Evolutionary conservation across 2,888 invertebrate genomes (phyloP).

Genomic region (Diloba caeruleocephala): DNA sequence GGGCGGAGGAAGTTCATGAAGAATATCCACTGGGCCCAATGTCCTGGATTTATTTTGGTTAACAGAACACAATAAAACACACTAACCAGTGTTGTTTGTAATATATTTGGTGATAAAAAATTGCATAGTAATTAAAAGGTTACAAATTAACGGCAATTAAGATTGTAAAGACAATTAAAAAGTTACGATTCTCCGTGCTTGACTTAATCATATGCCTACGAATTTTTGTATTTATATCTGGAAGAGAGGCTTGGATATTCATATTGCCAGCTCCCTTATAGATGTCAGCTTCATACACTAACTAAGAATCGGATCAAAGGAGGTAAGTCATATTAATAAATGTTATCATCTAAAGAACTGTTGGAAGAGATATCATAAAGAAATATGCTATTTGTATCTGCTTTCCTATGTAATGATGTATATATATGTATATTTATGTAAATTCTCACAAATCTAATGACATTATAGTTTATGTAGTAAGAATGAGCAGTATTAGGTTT

Average conservation of each 20-base stretch:
- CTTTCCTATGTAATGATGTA: too few species aligned
- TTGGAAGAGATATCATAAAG: too few species aligned
- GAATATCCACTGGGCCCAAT: too few species aligned
- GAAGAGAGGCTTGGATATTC: not conserved
- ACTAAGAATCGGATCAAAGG: conserved; percentile 5
- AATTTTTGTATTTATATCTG: conserved; percentile 28
- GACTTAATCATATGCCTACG: conserved; percentile 28
- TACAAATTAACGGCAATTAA: conserved; percentile 36
- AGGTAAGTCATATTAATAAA: conserved; percentile 20
- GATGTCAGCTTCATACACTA: conserved; percentile 10
- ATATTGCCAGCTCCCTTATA: conserved; percentile 15
- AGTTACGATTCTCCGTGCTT: conserved; percentile 23
- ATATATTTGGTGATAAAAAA: conserved; percentile 30
- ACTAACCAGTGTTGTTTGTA: not conserved
- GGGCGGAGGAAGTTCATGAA: too few species aligned
- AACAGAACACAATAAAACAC: too few species aligned
- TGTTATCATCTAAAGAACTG: too few species aligned
- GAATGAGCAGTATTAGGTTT: too few species aligned
- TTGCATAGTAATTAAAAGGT: conserved; percentile 13
- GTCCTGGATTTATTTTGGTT: too few species aligned
- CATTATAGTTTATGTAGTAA: too few species aligned
- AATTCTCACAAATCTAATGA: too few species aligned
- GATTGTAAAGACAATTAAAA: conserved; percentile 28
- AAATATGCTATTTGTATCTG: too few species aligned
- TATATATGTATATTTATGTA: too few species aligned